phyloP scores from a whole-genome alignment of 1,140 invertebrate genomes.

The Homalodisca vitripennis region DNA sequence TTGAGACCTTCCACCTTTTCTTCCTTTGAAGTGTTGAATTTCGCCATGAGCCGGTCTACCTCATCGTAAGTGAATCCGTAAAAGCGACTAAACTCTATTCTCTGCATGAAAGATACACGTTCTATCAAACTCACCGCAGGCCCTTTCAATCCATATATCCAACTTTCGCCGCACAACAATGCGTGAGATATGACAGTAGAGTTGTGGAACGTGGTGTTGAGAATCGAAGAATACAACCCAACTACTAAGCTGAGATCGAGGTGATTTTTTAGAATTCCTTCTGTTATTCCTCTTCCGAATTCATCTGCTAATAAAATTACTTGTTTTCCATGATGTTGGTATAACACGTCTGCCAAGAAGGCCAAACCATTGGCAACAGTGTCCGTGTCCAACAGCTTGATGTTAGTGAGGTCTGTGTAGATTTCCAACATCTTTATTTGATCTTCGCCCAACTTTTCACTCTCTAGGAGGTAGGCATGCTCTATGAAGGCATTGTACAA shows the following conservation, averaged over 20 bases:
- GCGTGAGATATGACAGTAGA: not conserved
- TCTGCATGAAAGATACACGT: not conserved
- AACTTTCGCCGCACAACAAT: not conserved
- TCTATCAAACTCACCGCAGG: not conserved
- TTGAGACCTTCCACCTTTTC: not conserved
- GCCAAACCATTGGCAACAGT: not conserved
- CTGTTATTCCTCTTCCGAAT: not conserved
- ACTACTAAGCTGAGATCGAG: not conserved
- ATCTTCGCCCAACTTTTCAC: not conserved
- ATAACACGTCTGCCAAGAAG: not conserved
- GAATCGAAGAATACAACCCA: constrained; percentile 5
- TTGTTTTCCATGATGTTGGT: constrained; percentile 1
- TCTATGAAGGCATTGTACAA: constrained; percentile 1
- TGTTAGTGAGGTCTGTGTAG: not conserved
- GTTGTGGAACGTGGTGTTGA: not conserved
- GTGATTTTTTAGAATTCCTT: not conserved
- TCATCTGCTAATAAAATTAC: constrained; percentile 4
- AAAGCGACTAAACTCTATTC: not conserved
- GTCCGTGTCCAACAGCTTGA: not conserved
- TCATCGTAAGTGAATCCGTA: constrained; percentile 5
- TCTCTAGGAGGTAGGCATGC: not conserved
- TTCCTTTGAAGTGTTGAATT: not conserved
- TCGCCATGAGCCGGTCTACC: not conserved
- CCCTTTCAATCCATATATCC: not conserved
- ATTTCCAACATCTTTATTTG: not conserved